Percentiles rank a stretch among this genome's conserved stretches.
phyloP scores from a whole-genome alignment of 2,797 vertebrate species.

The Epinephelus awoara region DNA sequence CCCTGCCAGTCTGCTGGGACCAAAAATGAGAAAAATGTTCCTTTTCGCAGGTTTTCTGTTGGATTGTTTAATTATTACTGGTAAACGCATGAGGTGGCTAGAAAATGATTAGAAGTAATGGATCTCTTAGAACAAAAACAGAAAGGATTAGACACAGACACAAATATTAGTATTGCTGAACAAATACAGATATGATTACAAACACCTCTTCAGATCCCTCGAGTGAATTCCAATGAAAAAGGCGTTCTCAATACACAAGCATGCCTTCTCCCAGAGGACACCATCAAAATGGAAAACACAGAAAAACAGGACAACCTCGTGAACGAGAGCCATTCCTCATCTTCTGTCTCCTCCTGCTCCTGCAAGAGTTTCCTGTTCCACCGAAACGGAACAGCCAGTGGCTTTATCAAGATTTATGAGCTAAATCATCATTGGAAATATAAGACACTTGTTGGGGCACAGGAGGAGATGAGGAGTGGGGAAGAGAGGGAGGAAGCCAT shows the following conservation, averaged over 20 bases:
- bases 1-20: neutral
- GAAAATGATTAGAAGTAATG: conserved; percentile 29
- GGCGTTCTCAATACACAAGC: conserved; percentile 27
- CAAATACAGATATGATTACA: conserved; percentile 35
- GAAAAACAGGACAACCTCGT: conserved; percentile 65
- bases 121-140: conserved; percentile 24
- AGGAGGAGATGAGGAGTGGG: conserved; percentile 48
- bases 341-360: conserved; percentile 66
- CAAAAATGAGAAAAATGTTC: neutral
- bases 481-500: conserved; percentile 18
- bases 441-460: conserved; percentile 80
- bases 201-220: conserved; percentile 8
- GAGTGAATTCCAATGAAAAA: conserved; percentile 30
- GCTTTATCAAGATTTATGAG: conserved; percentile 86
- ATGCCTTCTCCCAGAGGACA: conserved; percentile 40
- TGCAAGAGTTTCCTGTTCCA: conserved; percentile 79
- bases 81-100: conserved; percentile 2
- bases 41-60: conserved; percentile 31
- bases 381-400: conserved; percentile 78
- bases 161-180: conserved; percentile 14
- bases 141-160: conserved; percentile 26
- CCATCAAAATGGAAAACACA: conserved; percentile 56
- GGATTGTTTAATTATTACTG: conserved; percentile 38
- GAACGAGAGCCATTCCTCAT: conserved; percentile 76
- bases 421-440: conserved; percentile 84